Conservation (phyloP, 2,888 invertebrate genomes). For the Caenorhabditis sp. region DNA sequence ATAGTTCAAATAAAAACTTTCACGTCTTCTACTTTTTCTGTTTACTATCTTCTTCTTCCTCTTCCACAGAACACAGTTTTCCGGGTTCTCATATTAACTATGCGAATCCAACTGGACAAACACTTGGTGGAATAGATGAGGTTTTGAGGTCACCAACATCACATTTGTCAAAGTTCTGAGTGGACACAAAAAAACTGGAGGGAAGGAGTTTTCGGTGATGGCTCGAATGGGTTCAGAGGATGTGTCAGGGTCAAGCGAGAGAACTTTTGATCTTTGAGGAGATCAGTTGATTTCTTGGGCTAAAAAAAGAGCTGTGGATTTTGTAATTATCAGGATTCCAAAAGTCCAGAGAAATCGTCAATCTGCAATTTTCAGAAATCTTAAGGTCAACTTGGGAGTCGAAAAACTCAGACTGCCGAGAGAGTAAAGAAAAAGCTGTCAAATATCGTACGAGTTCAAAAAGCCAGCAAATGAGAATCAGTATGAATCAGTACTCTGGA, state of each 20-base stretch:
- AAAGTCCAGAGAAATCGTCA: too few relatives aligned
- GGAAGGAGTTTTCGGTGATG: background rate
- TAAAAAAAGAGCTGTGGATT: too few relatives aligned
- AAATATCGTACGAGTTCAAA: too few relatives aligned
- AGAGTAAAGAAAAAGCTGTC: too few relatives aligned
- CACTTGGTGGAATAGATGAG: constrained; percentile 2
- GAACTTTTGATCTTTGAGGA: too few relatives aligned
- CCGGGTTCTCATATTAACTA: constrained; percentile 22
- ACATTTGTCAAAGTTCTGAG: background rate
- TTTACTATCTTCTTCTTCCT: constrained; percentile 23
- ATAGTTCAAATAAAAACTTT: constrained; percentile 32
- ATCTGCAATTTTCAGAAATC: too few relatives aligned
- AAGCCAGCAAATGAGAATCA: too few relatives aligned
- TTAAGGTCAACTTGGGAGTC: too few relatives aligned
- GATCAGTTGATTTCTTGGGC: too few relatives aligned
- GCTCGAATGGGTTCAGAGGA: background rate
- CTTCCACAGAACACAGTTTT: background rate
- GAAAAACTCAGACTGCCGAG: too few relatives aligned
- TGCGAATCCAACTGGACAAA: constrained; percentile 14
- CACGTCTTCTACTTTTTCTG: constrained; percentile 25
- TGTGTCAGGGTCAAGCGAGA: background rate
- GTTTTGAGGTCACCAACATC: constrained; percentile 37
- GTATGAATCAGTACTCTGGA: too few relatives aligned
- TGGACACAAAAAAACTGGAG: constrained; percentile 12
- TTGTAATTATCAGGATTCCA: too few relatives aligned